Conservation (phyloP, 2,113 vertebrate genomes). For the Pholis gunnellus region DNA sequence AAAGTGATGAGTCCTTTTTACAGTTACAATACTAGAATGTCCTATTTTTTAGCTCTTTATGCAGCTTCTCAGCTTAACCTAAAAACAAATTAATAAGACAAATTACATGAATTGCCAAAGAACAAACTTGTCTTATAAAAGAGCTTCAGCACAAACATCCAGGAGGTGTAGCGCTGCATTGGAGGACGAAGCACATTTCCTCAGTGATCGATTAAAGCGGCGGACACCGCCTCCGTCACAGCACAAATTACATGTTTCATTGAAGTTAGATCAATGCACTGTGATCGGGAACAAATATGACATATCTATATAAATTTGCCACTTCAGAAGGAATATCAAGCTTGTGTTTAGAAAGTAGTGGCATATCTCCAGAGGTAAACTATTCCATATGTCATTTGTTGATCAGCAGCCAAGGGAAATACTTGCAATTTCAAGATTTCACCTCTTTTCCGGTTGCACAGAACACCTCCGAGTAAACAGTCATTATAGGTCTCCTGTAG, state of each 20-base stretch:
- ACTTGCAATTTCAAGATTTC: background rate
- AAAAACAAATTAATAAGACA: background rate
- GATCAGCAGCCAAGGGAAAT: background rate
- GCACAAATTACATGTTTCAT: background rate
- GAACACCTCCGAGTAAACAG: background rate
- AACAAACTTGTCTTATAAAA: slow-evolving; percentile 2
- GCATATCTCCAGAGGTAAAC: background rate
- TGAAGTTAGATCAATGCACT: background rate
- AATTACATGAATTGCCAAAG: slow-evolving; percentile 21
- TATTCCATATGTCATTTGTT: background rate
- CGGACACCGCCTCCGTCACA: background rate
- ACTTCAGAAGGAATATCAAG: background rate
- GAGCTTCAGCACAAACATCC: slow-evolving; percentile 20
- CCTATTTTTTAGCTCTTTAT: slow-evolving; percentile 3
- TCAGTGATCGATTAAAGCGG: slow-evolving; percentile 17
- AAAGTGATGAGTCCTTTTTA: slow-evolving; percentile 38
- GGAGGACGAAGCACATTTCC: slow-evolving; percentile 27
- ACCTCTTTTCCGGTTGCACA: background rate
- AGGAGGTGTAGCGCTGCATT: slow-evolving; percentile 27
- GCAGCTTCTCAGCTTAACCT: background rate
- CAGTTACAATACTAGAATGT: background rate
- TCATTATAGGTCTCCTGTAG: background rate
- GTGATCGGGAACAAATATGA: background rate
- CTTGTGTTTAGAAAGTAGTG: background rate
- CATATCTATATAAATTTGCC: background rate